Evolutionary conservation across 1,140 invertebrate genomes (phyloP).

Genomic region (Drosophila leontia): DNA sequence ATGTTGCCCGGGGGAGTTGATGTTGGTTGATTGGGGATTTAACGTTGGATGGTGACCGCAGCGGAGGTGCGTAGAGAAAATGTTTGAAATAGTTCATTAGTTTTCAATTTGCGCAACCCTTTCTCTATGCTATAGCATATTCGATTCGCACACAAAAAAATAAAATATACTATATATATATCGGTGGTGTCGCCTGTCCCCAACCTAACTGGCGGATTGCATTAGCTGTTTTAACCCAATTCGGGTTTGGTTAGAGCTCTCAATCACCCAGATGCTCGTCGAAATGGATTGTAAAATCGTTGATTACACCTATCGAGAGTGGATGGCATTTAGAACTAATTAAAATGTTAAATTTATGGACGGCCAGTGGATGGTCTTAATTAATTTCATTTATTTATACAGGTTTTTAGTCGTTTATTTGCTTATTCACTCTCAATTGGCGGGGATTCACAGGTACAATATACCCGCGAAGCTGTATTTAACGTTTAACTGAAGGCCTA

Average conservation of each 20-base stretch:
- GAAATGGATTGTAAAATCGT: conserved; percentile 46
- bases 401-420: conserved; percentile 26
- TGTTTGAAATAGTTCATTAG: conserved; percentile 72
- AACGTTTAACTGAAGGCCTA: conserved; percentile 31
- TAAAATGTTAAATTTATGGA: conserved; percentile 46
- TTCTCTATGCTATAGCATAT: conserved; percentile 31
- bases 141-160: conserved; percentile 15
- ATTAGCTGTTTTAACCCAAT: conserved; percentile 33
- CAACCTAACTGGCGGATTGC: conserved; percentile 26
- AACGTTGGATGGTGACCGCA: conserved; percentile 49
- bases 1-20: conserved; percentile 31
- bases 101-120: conserved; percentile 56
- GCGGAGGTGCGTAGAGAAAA: conserved; percentile 59
- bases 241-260: conserved; percentile 14
- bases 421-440: conserved; percentile 40
- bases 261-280: conserved; percentile 31
- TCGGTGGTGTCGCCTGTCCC: conserved; percentile 11
- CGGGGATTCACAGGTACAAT: conserved; percentile 12
- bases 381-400: conserved; percentile 54
- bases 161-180: background rate
- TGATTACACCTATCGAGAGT: conserved; percentile 45
- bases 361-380: conserved; percentile 15
- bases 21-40: conserved; percentile 31
- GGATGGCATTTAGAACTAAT: conserved; percentile 55
- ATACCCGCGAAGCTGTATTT: conserved; percentile 5